Evolutionary conservation across 2,797 vertebrate genomes (phyloP).

Genomic region (Falco peregrinus): DNA sequence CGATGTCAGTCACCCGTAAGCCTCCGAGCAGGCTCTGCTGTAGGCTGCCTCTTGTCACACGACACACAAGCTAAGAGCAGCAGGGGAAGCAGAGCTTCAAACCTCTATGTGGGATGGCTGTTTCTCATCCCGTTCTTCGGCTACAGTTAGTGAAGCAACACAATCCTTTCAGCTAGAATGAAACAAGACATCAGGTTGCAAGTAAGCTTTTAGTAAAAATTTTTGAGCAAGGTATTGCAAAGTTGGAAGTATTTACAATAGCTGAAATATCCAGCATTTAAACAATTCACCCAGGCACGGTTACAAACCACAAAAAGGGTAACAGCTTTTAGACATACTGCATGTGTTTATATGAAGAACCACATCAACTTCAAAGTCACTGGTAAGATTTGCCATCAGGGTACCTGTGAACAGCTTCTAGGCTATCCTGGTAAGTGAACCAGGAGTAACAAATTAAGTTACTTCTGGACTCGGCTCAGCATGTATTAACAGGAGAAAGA

Average conservation of each 20-base stretch:
- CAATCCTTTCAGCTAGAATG: background rate
- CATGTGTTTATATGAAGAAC: background rate
- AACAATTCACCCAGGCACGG: background rate
- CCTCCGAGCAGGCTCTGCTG: background rate
- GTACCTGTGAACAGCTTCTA: background rate
- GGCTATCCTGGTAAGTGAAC: background rate
- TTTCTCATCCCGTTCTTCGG: background rate
- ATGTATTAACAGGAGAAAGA: background rate
- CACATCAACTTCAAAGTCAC: background rate
- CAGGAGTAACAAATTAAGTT: background rate
- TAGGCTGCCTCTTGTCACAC: background rate
- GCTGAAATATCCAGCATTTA: constrained; percentile 24
- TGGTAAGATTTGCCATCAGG: background rate
- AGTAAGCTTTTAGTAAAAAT: constrained; percentile 70
- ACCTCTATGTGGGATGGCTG: background rate
- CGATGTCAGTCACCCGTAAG: background rate
- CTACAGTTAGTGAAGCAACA: background rate
- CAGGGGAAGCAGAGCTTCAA: background rate
- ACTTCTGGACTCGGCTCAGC: background rate
- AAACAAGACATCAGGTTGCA: background rate
- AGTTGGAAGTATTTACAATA: constrained; percentile 18
- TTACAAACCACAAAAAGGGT: background rate
- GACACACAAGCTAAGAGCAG: background rate
- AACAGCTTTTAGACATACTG: background rate
- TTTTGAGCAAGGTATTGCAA: background rate